Percentiles rank a stretch among this genome's conserved stretches.
phyloP scores from a whole-genome alignment of 1,140 invertebrate species.

The Proctacanthus coquilletti region DNA sequence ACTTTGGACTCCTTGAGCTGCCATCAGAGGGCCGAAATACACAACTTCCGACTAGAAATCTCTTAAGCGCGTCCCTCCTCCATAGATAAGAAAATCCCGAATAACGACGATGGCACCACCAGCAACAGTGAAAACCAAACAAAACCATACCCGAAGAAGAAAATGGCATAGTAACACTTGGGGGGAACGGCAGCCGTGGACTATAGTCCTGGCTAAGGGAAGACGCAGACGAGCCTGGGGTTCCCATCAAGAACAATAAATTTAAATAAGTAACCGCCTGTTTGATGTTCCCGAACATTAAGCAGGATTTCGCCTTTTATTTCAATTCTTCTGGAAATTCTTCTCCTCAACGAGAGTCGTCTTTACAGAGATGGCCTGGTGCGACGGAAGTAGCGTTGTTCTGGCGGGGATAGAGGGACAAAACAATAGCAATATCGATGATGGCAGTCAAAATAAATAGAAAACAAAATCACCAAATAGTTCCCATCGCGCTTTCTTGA shows the following conservation, averaged over 20 bases:
- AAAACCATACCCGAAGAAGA: not conserved
- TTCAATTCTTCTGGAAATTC: not conserved
- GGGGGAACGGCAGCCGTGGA: not conserved
- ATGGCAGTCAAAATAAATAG: not conserved
- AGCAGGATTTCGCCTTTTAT: not conserved
- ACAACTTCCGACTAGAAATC: not conserved
- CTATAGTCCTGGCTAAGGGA: too few relatives aligned
- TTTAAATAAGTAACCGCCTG: slow-evolving; percentile 1
- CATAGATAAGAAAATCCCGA: not conserved
- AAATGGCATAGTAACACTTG: not conserved
- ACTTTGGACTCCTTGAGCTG: not conserved
- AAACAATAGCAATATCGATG: not conserved
- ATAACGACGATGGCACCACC: not conserved
- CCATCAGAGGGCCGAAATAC: not conserved
- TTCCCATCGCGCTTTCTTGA: not conserved
- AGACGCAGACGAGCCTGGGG: too few relatives aligned
- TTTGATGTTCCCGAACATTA: not conserved
- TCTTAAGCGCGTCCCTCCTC: not conserved
- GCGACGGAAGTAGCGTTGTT: not conserved
- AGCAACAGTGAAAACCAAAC: not conserved
- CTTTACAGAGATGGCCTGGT: too few relatives aligned
- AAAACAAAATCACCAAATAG: not conserved
- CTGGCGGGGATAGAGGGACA: not conserved
- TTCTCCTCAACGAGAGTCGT: too few relatives aligned
- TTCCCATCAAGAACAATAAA: not conserved